Evolutionary conservation across 2,797 vertebrate species (phyloP).

Genomic region (Girardinus metallicus): DNA sequence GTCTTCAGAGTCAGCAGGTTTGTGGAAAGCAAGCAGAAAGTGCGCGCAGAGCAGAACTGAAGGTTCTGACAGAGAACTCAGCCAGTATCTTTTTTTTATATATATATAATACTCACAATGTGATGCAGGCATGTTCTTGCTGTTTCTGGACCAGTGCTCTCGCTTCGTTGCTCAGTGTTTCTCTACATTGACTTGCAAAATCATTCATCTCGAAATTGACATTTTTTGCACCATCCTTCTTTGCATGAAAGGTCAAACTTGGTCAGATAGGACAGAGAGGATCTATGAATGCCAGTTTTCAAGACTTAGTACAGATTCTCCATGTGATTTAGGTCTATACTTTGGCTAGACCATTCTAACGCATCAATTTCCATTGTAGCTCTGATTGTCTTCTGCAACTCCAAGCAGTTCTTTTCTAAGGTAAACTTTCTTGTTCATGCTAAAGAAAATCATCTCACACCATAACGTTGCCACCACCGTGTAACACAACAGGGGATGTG

Average conservation of each 20-base stretch:
- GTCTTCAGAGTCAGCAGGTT: slow-evolving; percentile 35
- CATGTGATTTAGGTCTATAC: neutral
- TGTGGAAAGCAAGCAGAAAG: neutral
- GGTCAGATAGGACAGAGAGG: neutral
- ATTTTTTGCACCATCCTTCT: neutral
- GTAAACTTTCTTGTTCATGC: neutral
- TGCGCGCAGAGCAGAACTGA: neutral
- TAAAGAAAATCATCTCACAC: neutral
- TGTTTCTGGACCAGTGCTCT: neutral
- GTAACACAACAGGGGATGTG: neutral
- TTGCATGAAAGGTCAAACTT: neutral
- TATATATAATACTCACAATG: neutral
- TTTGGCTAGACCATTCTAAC: neutral
- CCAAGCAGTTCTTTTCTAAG: neutral
- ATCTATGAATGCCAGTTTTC: neutral
- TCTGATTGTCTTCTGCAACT: neutral
- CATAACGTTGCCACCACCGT: neutral
- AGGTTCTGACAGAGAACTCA: neutral
- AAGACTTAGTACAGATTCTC: neutral
- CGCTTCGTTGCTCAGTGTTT: neutral
- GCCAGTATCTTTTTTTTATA: neutral
- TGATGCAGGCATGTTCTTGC: neutral
- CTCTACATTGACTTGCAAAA: neutral
- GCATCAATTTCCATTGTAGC: neutral
- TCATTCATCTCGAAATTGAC: neutral